Percentiles rank a stretch among this genome's conserved stretches.
Conservation (phyloP, 1,140 invertebrate genomes). For the Zaprionus inermis region DNA sequence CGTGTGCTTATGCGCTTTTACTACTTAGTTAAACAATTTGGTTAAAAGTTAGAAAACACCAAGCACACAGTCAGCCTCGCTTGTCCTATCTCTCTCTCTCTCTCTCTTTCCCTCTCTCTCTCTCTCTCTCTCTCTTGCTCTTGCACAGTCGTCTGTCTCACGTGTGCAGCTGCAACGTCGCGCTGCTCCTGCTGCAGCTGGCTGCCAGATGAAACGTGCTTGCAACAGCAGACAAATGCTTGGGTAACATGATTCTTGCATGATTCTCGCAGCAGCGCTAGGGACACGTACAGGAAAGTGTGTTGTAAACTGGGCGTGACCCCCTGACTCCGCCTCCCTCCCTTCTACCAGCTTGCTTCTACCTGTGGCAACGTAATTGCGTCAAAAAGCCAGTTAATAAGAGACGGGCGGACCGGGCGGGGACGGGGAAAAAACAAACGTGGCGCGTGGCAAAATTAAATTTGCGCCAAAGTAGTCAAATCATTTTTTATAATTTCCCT, state of each 20-base stretch:
- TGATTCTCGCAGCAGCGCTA: slow-evolving; percentile 39
- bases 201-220: slow-evolving; percentile 60
- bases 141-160: slow-evolving; percentile 13
- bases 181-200: not conserved
- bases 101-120: not conserved
- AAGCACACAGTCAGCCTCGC: slow-evolving; percentile 18
- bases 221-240: slow-evolving; percentile 65
- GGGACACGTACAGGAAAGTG: slow-evolving; percentile 55
- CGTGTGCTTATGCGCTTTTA: slow-evolving; percentile 69
- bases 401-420: slow-evolving; percentile 12
- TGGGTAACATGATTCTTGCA: slow-evolving; percentile 7
- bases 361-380: slow-evolving; percentile 59
- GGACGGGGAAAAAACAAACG: slow-evolving; percentile 36
- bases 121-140: not conserved
- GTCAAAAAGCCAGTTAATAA: slow-evolving; percentile 78
- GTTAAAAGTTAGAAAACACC: slow-evolving; percentile 70
- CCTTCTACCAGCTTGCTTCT: not conserved
- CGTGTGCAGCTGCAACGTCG: slow-evolving; percentile 6
- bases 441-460: slow-evolving; percentile 54
- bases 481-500: slow-evolving; percentile 19
- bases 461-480: slow-evolving; percentile 43
- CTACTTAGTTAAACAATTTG: slow-evolving; percentile 81
- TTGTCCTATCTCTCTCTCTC: not conserved
- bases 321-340: not conserved
- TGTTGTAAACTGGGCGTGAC: slow-evolving; percentile 17